Base-by-base conservation (phyloP, 2,113 vertebrate species). In the Dendropsophus ebraccatus region DNA sequence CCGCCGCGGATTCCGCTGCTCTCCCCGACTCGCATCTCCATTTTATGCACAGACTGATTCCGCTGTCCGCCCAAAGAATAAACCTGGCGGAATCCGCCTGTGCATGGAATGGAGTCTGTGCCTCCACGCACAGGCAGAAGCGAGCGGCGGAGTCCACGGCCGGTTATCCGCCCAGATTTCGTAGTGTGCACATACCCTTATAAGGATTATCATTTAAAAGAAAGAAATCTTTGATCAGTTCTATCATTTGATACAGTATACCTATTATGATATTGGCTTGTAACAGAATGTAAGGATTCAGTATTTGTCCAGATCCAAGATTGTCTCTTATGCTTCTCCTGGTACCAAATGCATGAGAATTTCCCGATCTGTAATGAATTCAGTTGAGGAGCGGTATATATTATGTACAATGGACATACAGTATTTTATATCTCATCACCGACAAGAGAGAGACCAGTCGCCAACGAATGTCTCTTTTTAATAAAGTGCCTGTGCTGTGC, bases 401-500 rank as follows among this genome's bases (percentile, higher is more conserved):
- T n/a, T 58, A 6, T 45, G 54, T 25, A 41, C 21, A 16, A 21
- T 10, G 41, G 12, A 62, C 13, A 12, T 62, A 54, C 25, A 19
- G 13, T 30, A 25, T 45, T 73, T 74, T 25, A 25, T 72, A 58
- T 83, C 82, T 58, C 28, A 21, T 41, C 11, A 49, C 21, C 23
- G 52, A 23, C 74, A 10, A 12, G 23, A 28, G 25, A 69, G 58
- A 14, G 69, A 60, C 30, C 82, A 37, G 28, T 49, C 49, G 47
- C 54, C 35, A 84, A 62, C 74, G 60, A 84, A 49, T 76, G 54
- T 62, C 21, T 25, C 49, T 85, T 37, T 32, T 25, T 78, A 85
- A 67, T 77, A 37, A 84, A 79, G 74, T 78, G 74, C 41, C 60
- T 85, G 83, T 35, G n/a, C 28, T 8, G 56, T 25, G 60, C 52